Evolutionary conservation across 2,888 invertebrate genomes (phyloP).

Genomic region (Pheosia tremula): DNA sequence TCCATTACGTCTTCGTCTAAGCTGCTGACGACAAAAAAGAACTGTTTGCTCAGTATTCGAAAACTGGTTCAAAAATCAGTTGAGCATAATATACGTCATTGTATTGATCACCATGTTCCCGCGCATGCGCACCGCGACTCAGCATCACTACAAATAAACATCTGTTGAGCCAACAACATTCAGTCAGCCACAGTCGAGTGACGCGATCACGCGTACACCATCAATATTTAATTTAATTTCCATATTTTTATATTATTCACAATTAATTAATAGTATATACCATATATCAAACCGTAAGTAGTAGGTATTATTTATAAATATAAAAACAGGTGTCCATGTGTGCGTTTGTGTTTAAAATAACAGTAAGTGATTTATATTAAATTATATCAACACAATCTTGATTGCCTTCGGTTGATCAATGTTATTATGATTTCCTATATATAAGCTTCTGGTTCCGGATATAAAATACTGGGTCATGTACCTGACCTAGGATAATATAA

Average conservation of each 20-base stretch:
- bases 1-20: not conserved
- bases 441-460: slow-evolving; percentile 29
- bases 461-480: slow-evolving; percentile 27
- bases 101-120: slow-evolving; percentile 68
- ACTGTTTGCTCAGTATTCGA: not conserved
- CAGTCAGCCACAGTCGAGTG: slow-evolving; percentile 73
- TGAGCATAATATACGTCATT: slow-evolving; percentile 31
- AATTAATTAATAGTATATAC: slow-evolving; percentile 19
- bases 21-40: not conserved
- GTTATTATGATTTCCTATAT: too few relatives aligned
- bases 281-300: slow-evolving; percentile 36
- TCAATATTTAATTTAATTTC: slow-evolving; percentile 53
- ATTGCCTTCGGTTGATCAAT: slow-evolving; percentile 25
- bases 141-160: slow-evolving; percentile 66
- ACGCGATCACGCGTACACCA: slow-evolving; percentile 56
- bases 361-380: slow-evolving; percentile 21
- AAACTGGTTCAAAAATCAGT: slow-evolving; percentile 25
- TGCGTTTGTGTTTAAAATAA: slow-evolving; percentile 19
- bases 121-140: slow-evolving; percentile 61
- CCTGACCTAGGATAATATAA: slow-evolving; percentile 30
- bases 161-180: slow-evolving; percentile 64
- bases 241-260: slow-evolving; percentile 47
- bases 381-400: slow-evolving; percentile 30
- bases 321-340: slow-evolving; percentile 23
- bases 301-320: not conserved